phyloP scores from a whole-genome alignment of 2,888 invertebrate genomes.

The Acleris sparsana region DNA sequence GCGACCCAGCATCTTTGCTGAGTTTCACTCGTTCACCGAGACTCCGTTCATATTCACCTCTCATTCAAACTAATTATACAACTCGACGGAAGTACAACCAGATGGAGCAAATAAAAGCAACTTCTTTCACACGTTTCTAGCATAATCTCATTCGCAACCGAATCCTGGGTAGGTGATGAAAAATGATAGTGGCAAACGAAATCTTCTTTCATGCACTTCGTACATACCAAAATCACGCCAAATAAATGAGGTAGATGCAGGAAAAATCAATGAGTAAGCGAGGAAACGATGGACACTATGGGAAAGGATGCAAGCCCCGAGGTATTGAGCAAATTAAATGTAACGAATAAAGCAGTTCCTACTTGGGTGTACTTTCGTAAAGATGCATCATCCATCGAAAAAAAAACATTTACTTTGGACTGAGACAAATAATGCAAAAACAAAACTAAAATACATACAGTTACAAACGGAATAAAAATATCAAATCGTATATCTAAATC shows the following conservation, averaged over 20 bases:
- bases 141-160: slow-evolving; percentile 11
- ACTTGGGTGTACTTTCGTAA: slow-evolving; percentile 76
- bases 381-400: slow-evolving; percentile 39
- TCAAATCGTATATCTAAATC: not conserved
- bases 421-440: slow-evolving; percentile 3
- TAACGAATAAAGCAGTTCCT: slow-evolving; percentile 52
- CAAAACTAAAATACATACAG: not conserved
- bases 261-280: slow-evolving; percentile 52
- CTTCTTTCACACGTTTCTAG: slow-evolving; percentile 10
- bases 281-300: slow-evolving; percentile 48
- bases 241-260: slow-evolving; percentile 61
- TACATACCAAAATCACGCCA: slow-evolving; percentile 54
- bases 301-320: slow-evolving; percentile 68
- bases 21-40: slow-evolving; percentile 78
- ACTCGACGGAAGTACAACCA: slow-evolving; percentile 73
- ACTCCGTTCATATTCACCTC: slow-evolving; percentile 43
- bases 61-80: slow-evolving; percentile 65
- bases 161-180: slow-evolving; percentile 23
- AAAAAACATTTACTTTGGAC: slow-evolving; percentile 17
- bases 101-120: slow-evolving; percentile 56
- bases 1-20: slow-evolving; percentile 69
- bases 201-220: slow-evolving; percentile 50
- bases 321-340: slow-evolving; percentile 63
- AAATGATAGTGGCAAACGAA: slow-evolving; percentile 28
- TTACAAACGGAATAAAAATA: not conserved